Base-by-base conservation (phyloP, 2,113 vertebrate species). In the Gorsachius goisagi region DNA sequence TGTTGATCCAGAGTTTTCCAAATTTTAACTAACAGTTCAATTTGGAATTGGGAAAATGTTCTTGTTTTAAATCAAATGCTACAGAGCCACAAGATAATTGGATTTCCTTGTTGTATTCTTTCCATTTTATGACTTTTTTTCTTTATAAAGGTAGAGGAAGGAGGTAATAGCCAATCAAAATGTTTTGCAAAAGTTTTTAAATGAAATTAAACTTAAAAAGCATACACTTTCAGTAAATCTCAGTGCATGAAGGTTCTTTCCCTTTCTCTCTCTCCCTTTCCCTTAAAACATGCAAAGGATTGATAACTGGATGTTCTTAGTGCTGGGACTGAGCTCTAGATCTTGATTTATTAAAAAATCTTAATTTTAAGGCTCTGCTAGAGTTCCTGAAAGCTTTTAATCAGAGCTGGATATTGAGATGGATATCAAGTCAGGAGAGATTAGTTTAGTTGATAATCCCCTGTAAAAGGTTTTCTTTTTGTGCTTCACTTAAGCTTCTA, bases 61-160 rank as follows among this genome's bases (percentile, higher is more conserved):
- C 92, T 96, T 96, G 50, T 94, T 96, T 96, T 96, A 41, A 89
- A 89, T 44, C 92, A 92, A 95, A 91, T 96, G 85, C 82, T 95
- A 81, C 82, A 94, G 87, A 95, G 56, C 85, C 74, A 66, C 26
- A 56, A 85, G 87, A 67, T 94, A 85, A 91, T 94, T 96, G 33
- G 85, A 77, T 88, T 95, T 95, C 69, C 28, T 64, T 76, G 8
- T 28, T 78, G n/a, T 33, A n/a, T 41, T 68, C 5, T 66, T 90
- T 83, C 71, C 3, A 20, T 72, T 72, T 83, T 26, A 37, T 28
- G 7, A 52, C 9, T 45, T 88, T 37, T 56, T 56, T 69, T 33
- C 19, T 69, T 55, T 52, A 4, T 30, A 39, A 80, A 74, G n/a
- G 28, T 33, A 71, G n/a, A 71, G 10, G 49, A 64, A 69, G 35